phyloP scores from a whole-genome alignment of 2,797 vertebrate genomes.

The Clangula hyemalis region DNA sequence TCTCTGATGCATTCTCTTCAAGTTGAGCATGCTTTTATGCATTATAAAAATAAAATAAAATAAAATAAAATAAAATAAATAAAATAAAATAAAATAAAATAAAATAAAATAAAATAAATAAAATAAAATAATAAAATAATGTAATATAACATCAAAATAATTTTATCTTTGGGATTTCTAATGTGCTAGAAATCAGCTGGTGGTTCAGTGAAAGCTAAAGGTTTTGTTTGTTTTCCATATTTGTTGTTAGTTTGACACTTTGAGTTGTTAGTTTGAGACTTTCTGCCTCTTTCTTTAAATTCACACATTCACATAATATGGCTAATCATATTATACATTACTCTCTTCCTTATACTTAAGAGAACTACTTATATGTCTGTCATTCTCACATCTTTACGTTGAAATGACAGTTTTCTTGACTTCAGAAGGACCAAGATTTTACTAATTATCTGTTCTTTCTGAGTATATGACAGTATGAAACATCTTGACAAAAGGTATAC shows the following conservation, averaged over 20 bases:
- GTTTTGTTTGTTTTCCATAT: not conserved
- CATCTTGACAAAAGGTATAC: not conserved
- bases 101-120: not conserved
- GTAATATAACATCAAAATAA: not conserved
- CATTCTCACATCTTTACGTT: not conserved
- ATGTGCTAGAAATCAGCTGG: accelerated
- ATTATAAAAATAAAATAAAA: not conserved
- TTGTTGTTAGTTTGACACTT: not conserved
- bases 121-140: not conserved
- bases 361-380: not conserved
- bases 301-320: accelerated
- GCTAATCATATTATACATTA: not conserved
- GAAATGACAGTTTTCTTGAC: not conserved
- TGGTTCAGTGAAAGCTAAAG: not conserved
- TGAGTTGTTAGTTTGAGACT: not conserved
- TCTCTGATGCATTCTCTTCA: not conserved
- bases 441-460: not conserved
- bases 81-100: not conserved
- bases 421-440: not conserved
- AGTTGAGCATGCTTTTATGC: not conserved
- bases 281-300: not conserved
- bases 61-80: no score
- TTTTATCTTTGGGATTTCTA: not conserved
- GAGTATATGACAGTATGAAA: not conserved
- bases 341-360: not conserved